Evolutionary conservation across 2,888 invertebrate genomes (phyloP).

Genomic region (Smittia aterrima): DNA sequence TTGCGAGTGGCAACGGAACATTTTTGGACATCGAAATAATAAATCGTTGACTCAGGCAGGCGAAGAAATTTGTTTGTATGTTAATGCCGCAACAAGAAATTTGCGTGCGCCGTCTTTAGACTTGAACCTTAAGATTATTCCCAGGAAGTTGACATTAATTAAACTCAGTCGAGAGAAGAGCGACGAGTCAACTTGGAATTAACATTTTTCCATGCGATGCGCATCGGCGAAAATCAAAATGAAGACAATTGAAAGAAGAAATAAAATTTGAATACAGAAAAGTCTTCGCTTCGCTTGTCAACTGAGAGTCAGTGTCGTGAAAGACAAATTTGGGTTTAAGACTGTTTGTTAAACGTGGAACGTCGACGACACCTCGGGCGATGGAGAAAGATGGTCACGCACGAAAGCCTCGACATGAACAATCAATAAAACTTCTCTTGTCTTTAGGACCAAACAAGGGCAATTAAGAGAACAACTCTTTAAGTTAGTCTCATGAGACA

Average conservation of each 20-base stretch:
- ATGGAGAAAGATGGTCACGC: neutral
- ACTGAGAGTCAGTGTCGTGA: neutral
- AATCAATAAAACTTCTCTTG: too few relatives aligned
- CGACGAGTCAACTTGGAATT: slow-evolving; percentile 10
- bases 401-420: neutral
- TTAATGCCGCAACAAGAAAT: slow-evolving; percentile 17
- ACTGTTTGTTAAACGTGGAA: neutral
- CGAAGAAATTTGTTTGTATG: slow-evolving; percentile 40
- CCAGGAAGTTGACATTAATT: slow-evolving; percentile 40
- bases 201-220: slow-evolving; percentile 14
- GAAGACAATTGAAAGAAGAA: slow-evolving; percentile 20
- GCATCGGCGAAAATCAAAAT: slow-evolving; percentile 25
- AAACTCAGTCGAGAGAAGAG: slow-evolving; percentile 11
- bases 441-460: neutral
- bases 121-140: slow-evolving; percentile 10
- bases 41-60: slow-evolving; percentile 24
- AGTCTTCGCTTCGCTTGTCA: neutral
- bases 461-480: neutral
- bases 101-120: slow-evolving; percentile 33
- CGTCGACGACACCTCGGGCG: neutral
- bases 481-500: slow-evolving; percentile 10
- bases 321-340: slow-evolving; percentile 34
- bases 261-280: neutral
- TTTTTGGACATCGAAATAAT: slow-evolving; percentile 12
- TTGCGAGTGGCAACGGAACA: neutral